Evolutionary conservation across 2,888 invertebrate genomes (phyloP).

Genomic region (Cartodere bifasciata): DNA sequence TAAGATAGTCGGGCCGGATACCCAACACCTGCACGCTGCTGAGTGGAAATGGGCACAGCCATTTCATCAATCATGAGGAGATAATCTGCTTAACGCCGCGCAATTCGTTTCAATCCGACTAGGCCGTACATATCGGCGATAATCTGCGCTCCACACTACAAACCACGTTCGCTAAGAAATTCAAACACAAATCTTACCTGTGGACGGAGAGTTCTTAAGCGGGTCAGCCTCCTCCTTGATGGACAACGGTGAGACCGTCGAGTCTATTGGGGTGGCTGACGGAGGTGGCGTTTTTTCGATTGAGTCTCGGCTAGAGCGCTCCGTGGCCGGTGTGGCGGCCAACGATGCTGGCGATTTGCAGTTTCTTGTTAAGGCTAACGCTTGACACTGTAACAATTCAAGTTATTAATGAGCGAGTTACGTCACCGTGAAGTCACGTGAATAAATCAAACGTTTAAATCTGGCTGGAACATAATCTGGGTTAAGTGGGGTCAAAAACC

Average conservation of each 20-base stretch:
- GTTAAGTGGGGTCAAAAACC: constrained; percentile 64
- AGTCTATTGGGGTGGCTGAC: constrained; percentile 36
- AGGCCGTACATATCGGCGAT: constrained; percentile 17
- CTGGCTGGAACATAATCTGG: constrained; percentile 43
- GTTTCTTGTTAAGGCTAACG: constrained; percentile 48
- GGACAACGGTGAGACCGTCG: constrained; percentile 41
- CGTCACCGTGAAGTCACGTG: too few species aligned
- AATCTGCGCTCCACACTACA: constrained; percentile 12
- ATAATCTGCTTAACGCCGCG: constrained; percentile 51
- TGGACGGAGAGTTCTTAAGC: constrained; percentile 43
- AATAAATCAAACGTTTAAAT: constrained; percentile 12
- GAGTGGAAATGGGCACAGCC: constrained; percentile 31
- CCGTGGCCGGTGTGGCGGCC: constrained; percentile 22
- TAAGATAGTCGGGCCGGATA: constrained; percentile 18
- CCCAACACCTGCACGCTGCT: constrained; percentile 29
- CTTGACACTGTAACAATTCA: constrained; percentile 45
- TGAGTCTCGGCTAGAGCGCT: constrained; percentile 36
- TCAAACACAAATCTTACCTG: constrained; percentile 37
- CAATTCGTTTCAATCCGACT: constrained; percentile 34
- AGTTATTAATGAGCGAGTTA: too few species aligned
- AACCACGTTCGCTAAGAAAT: not conserved
- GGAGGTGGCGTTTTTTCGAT: constrained; percentile 38
- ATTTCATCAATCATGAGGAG: constrained; percentile 50
- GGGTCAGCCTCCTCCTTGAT: constrained; percentile 54
- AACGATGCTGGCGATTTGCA: constrained; percentile 34